Conservation (phyloP, 2,797 vertebrate species). For the Sternotherus odoratus region DNA sequence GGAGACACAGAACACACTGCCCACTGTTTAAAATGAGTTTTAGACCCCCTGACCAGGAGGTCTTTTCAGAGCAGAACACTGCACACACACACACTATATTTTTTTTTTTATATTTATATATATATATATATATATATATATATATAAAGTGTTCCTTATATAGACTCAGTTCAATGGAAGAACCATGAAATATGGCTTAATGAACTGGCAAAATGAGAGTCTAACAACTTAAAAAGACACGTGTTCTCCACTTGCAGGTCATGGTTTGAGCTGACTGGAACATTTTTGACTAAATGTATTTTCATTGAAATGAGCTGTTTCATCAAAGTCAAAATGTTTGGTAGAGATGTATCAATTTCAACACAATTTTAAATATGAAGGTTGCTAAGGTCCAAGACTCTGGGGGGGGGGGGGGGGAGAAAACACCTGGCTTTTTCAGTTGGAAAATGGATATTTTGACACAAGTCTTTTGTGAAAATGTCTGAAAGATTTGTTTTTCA, state of each 20-base stretch:
- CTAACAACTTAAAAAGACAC: not conserved
- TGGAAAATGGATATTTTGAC: not conserved
- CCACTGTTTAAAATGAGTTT: fast-evolving
- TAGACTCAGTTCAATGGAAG: not conserved
- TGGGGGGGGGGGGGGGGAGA: too few species aligned
- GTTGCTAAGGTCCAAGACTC: not conserved
- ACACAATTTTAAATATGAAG: not conserved
- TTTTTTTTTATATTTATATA: too few species aligned
- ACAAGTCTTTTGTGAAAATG: not conserved
- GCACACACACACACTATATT: too few species aligned
- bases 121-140: too few species aligned
- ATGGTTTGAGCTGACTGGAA: not conserved
- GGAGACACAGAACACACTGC: not conserved
- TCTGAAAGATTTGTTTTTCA: not conserved
- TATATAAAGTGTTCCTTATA: not conserved
- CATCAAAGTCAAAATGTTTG: not conserved
- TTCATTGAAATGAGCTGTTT: not conserved
- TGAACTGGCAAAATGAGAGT: not conserved
- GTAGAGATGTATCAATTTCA: not conserved
- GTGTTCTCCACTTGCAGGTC: not conserved
- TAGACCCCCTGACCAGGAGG: fast-evolving
- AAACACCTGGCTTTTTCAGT: not conserved
- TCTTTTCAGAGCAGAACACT: not conserved
- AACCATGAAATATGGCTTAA: fast-evolving
- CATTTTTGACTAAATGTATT: not conserved